Percentiles rank a stretch among this genome's conserved stretches.
Evolutionary conservation across 2,797 vertebrate genomes (phyloP).

Genomic region (Oryzias sinensis): DNA sequence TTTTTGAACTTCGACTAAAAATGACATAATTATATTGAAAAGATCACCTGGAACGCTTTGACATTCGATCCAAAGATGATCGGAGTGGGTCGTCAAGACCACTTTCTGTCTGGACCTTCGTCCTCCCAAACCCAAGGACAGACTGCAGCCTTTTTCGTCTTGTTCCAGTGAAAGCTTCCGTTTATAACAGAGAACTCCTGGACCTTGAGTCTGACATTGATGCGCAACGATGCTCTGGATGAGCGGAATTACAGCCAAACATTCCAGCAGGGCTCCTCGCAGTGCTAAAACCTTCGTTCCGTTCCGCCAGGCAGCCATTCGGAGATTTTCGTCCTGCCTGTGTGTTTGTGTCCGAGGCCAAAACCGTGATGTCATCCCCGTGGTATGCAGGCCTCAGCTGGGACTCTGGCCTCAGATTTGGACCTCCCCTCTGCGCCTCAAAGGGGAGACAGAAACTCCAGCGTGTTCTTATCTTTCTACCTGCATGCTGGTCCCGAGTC

Average conservation of each 20-base stretch:
- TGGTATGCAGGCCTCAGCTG: slow-evolving; percentile 50
- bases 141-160: too few species aligned
- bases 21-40: too few species aligned
- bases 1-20: too few species aligned
- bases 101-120: too few species aligned
- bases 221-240: neutral
- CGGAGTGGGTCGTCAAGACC: too few species aligned
- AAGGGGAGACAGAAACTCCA: slow-evolving; percentile 34
- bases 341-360: slow-evolving; percentile 46
- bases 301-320: slow-evolving; percentile 41
- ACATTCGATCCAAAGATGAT: too few species aligned
- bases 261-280: neutral
- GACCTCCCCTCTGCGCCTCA: slow-evolving; percentile 15
- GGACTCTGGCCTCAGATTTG: slow-evolving; percentile 27
- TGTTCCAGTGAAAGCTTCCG: too few species aligned
- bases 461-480: slow-evolving; percentile 31
- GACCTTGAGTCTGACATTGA: slow-evolving; percentile 3
- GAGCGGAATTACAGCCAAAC: slow-evolving; percentile 2
- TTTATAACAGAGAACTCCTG: too few species aligned
- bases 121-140: too few species aligned
- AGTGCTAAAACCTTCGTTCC: slow-evolving; percentile 5
- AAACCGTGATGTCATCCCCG: slow-evolving; percentile 57
- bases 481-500: slow-evolving; percentile 41
- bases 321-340: slow-evolving; percentile 28
- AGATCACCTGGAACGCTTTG: too few species aligned